A percentile compares a stretch with the other conserved stretches of the same genome.
Conservation (phyloP, 2,888 invertebrate species). For the Troides oblongomaculatus region DNA sequence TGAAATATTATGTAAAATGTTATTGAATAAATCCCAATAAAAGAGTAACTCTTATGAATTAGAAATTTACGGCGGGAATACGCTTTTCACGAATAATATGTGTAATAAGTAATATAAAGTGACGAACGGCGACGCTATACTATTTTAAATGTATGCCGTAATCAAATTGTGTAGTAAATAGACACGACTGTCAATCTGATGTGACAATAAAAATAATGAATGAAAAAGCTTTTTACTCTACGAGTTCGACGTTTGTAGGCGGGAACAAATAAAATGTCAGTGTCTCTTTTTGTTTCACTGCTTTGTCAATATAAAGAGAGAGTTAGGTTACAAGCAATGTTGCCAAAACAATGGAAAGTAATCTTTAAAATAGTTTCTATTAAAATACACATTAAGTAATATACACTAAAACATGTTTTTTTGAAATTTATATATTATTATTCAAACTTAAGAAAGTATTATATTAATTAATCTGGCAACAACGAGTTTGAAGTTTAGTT, state of each 20-base stretch:
- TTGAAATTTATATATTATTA: background rate
- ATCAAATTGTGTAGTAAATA: slow-evolving; percentile 19
- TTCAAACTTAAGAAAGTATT: background rate
- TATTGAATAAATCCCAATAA: slow-evolving; percentile 32
- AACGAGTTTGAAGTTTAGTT: slow-evolving; percentile 18
- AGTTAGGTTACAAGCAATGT: background rate
- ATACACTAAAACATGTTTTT: background rate
- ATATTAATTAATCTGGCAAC: slow-evolving; percentile 12
- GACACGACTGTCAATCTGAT: slow-evolving; percentile 10
- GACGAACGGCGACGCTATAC: slow-evolving; percentile 6
- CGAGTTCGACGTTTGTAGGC: background rate
- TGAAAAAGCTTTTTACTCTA: background rate
- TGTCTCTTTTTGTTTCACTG: background rate
- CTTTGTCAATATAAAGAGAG: background rate
- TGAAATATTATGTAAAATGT: slow-evolving; percentile 45
- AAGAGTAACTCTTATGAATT: slow-evolving; percentile 13
- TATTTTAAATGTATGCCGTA: slow-evolving; percentile 21
- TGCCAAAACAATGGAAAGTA: background rate
- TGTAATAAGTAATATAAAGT: slow-evolving; percentile 1
- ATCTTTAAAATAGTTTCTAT: background rate
- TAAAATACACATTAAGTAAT: background rate
- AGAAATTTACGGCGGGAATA: background rate
- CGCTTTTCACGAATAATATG: background rate
- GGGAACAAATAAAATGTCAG: slow-evolving; percentile 2
- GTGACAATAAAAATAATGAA: slow-evolving; percentile 17